Evolutionary conservation across 2,113 vertebrate species (phyloP), one percentile per base, ranked within the genome.

Genomic region (Pollimyrus isidori): DNA sequence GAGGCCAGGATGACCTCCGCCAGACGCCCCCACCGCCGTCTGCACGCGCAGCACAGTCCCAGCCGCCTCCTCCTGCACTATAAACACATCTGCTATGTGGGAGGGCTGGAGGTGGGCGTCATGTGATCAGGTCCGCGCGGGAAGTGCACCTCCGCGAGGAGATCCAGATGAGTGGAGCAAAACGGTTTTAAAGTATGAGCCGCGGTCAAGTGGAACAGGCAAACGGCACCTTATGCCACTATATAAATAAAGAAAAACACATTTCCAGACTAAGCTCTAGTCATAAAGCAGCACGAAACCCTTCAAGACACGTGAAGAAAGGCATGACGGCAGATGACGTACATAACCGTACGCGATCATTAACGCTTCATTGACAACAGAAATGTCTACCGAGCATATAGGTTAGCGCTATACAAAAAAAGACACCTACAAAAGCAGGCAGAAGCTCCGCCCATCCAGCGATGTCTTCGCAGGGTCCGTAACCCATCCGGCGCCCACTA

Each of bases 21-120:
- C 62, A 26, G n/a, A 65, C 62, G 13, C 62, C 62, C 62, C 62
- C 62, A 69, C 62, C n/a, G n/a, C 62, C 62, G n/a, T 65, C 62
- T 13, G 62, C 4, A 65, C 2, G n/a, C 9, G 17, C 21, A 13
- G n/a, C 76, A 7, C 39, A 45, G 7, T 3, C 46, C 48, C 88
- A 91, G 89, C 89, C 83, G 89, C 80, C 88, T 39, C 52, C 87
- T 88, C n/a, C 88, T 92, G 91, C 91, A 92, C 93, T 94, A 93
- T 95, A 96, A 95, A 95, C 95, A 94, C 92, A 95, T 93, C 94
- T 93, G 93, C 93, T 94, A 93, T 94, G 95, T 93, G 91, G 91
- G 92, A 93, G 94, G 91, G 94, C 93, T 95, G 94, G 91, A 91
- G 92, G 94, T 94, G 93, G 93, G 93, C 92, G 94, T 94, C 93